Evolutionary conservation across 2,797 vertebrate species (phyloP).

Genomic region (Ctenosaura bakeri): DNA sequence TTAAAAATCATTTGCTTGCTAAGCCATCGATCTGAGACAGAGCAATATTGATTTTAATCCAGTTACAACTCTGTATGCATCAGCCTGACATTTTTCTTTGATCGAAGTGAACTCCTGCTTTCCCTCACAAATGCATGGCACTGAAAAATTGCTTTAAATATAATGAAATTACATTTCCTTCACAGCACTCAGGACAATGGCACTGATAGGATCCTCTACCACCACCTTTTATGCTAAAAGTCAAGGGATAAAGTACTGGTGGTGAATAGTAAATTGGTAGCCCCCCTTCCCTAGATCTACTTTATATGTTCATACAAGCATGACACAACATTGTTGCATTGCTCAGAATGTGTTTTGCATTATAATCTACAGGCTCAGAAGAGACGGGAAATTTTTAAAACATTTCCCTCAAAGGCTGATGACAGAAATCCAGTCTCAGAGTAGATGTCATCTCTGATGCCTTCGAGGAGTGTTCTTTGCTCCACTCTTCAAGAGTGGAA

Average conservation of each 20-base stretch:
- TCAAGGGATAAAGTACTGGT: background rate
- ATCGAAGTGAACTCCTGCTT: background rate
- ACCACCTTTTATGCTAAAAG: background rate
- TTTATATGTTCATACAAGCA: background rate
- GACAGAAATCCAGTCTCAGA: background rate
- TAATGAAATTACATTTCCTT: slow-evolving; percentile 3
- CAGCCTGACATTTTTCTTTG: slow-evolving; percentile 1
- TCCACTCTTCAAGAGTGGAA: too few species aligned
- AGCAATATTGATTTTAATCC: slow-evolving; percentile 16
- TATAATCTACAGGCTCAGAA: background rate
- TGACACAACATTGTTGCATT: background rate
- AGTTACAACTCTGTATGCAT: slow-evolving; percentile 1
- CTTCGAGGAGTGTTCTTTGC: background rate
- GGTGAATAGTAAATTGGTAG: background rate
- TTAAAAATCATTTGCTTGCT: slow-evolving; percentile 38
- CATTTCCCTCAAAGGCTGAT: background rate
- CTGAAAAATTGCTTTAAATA: slow-evolving; percentile 9
- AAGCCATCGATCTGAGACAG: slow-evolving; percentile 23
- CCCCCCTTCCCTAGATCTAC: background rate
- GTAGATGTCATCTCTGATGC: background rate
- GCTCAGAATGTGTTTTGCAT: background rate
- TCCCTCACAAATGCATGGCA: background rate
- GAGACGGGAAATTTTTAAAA: background rate
- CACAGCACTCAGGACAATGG: background rate
- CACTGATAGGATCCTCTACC: background rate